Percentiles rank a stretch among this genome's conserved stretches.
Evolutionary conservation across 2,797 vertebrate species (phyloP).

Genomic region (Eulemur mongoz): DNA sequence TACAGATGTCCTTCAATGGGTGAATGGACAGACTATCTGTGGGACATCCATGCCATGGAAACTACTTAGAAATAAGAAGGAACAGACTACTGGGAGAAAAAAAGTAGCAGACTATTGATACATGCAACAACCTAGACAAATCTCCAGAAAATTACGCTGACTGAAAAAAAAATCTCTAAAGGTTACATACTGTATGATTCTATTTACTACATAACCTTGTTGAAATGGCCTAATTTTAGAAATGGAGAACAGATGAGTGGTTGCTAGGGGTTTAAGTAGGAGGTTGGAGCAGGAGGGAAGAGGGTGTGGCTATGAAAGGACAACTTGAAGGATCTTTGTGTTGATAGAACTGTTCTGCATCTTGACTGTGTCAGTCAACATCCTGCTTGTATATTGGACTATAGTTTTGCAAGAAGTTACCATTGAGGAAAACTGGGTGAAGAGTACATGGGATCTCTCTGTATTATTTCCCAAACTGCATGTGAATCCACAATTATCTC

Average conservation of each 20-base stretch:
- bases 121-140: neutral
- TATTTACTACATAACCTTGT: neutral
- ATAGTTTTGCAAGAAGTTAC: constrained; percentile 6
- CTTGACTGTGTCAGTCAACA: neutral
- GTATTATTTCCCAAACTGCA: constrained; percentile 29
- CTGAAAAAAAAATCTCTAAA: constrained; percentile 7
- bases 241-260: neutral
- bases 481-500: neutral
- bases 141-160: constrained; percentile 27
- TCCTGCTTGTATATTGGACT: neutral
- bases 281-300: neutral
- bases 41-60: neutral
- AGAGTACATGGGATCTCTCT: neutral
- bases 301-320: neutral
- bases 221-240: constrained; percentile 51
- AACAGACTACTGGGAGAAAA: neutral
- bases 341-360: neutral
- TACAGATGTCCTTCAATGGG: neutral
- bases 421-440: neutral
- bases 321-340: neutral
- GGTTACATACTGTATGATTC: neutral
- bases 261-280: neutral
- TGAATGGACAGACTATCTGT: neutral
- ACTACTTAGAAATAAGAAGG: neutral
- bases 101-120: neutral